Evolutionary conservation across 2,113 vertebrate genomes (phyloP).

Genomic region (Chitala chitala): DNA sequence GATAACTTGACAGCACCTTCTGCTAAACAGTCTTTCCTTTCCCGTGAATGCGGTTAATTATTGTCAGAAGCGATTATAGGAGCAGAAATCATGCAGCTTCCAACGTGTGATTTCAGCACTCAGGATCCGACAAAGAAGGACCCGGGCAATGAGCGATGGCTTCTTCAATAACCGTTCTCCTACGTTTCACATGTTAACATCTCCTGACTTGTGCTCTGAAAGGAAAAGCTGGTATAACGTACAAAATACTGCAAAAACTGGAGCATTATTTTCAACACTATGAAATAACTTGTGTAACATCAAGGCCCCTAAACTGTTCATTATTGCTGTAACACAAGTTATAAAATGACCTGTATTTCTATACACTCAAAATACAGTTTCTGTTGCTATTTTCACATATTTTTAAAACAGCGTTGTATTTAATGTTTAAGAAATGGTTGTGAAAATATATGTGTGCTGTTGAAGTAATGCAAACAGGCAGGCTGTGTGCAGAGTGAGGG

Average conservation of each 20-base stretch:
- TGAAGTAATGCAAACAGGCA: not conserved
- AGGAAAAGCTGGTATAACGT: conserved; percentile 11
- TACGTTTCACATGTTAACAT: not conserved
- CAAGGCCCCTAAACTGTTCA: not conserved
- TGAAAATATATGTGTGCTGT: not conserved
- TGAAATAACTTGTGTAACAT: not conserved
- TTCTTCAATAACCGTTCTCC: not conserved
- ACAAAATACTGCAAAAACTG: conserved; percentile 4
- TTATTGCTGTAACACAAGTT: not conserved
- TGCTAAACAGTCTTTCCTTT: conserved; percentile 45
- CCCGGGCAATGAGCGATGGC: conserved; percentile 1
- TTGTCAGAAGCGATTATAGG: conserved; percentile 45
- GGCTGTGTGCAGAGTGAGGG: not conserved
- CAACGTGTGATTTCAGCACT: conserved; percentile 32
- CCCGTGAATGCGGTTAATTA: conserved; percentile 54
- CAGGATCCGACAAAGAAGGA: not conserved
- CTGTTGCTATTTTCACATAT: not conserved
- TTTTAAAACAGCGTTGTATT: not conserved
- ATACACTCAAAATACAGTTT: not conserved
- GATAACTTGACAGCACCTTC: conserved; percentile 44
- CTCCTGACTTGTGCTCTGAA: not conserved
- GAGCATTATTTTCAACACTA: not conserved
- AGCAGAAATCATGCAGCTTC: conserved; percentile 33
- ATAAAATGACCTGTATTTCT: not conserved
- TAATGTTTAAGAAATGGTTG: not conserved